Base-by-base conservation (phyloP, 2,888 invertebrate genomes). In the Agapostemon virescens region DNA sequence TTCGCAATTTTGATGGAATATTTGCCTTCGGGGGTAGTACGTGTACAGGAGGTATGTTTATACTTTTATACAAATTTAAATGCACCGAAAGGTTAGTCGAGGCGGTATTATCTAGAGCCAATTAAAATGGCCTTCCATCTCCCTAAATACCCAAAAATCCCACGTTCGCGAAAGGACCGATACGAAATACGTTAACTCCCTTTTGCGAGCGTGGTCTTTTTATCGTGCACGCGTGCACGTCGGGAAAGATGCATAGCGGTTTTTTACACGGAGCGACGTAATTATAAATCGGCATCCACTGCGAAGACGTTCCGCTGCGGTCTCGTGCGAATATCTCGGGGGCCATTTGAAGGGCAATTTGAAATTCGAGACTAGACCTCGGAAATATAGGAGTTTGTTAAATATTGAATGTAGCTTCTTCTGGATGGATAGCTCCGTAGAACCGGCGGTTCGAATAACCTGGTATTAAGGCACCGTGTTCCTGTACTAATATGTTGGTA, bases 371-470 rank as follows among this genome's bases (percentile, higher is more conserved):
- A 63, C 36, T 36, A n/a, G 33, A 63, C 63, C 63, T 36, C 63
- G 15, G 64, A n/a, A 38, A 40, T 66, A 40, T 66, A 15, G 40
- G 17, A 40, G 70, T 61, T 58, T 42, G 42, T 70, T 61, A 70
- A 70, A 70, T 61, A 70, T 70, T 70, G 40, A 70, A 61, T 33
- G 61, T 70, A 30, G 42, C 61, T 33, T 15, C 30, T 30, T 33
- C 36, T 30, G 30, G 61, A 42, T 9, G 30, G 69, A 70, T 70
- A 30, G 26, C 55, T 55, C 26, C 40, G 40, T 26, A 58, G 30
- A 17, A 58, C 30, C 23, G 33, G 15, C 9, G 33, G n/a, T 45
- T 52, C 49, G 33, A 9, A 45, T 49, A 33, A 36, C 69, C 33
- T 52, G 49, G 23, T 36, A 69, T 69, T 52, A 52, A 49, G 36